These are phyloP conservation scores for Diploptera punctata DNA, from an alignment of 2,888 invertebrate species.

Conservation along the genomic window DNA sequence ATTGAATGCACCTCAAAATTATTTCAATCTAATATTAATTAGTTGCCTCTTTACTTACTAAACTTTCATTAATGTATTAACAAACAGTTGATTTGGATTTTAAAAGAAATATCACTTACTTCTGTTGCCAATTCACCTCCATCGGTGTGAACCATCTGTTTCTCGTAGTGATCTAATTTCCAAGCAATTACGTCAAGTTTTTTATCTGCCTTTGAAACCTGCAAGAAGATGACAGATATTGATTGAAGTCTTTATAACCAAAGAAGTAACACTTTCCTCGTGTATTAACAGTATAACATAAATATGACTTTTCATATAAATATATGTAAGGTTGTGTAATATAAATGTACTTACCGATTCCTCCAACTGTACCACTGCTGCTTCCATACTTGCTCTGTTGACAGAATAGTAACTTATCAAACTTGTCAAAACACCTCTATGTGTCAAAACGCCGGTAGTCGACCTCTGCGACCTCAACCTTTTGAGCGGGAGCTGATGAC, in stretches of 20 bases:
- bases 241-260: not conserved
- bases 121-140: constrained; percentile 51
- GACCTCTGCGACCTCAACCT: not conserved
- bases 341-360: constrained; percentile 38
- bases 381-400: constrained; percentile 31
- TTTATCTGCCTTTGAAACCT: constrained; percentile 78
- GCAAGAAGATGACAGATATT: constrained; percentile 44
- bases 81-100: no score
- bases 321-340: no score
- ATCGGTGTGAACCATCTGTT: constrained; percentile 63
- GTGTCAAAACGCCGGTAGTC: not conserved
- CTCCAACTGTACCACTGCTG: constrained; percentile 30
- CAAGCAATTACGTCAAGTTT: constrained; percentile 75
- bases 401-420: no score
- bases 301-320: no score
- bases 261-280: no score
- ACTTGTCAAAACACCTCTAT: no score
- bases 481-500: not conserved
- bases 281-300: no score
- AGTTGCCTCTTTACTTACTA: no score
- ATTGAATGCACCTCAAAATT: no score
- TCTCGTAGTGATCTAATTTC: constrained; percentile 76
- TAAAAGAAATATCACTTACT: no score
- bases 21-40: no score
- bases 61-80: no score